Evolutionary conservation across 1,140 invertebrate species (phyloP), one percentile per base, ranked within the genome.

Genomic region (Octopus bimaculoides): DNA sequence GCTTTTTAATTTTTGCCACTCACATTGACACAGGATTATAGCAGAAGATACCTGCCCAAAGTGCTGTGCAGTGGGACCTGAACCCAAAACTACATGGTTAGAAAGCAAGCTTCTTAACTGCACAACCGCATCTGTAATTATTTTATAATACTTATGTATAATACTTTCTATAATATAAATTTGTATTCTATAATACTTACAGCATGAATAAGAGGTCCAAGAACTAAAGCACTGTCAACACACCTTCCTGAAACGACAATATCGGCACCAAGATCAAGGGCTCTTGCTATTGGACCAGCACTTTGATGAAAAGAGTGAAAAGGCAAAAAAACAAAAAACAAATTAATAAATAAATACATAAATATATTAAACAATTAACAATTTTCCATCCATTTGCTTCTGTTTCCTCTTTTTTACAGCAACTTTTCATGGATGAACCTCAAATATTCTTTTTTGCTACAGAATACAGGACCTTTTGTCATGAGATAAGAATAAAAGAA

Each of bases 191-290:
- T 71, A 71, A 20, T 52, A 78, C 84, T 85, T 85, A 90, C 89
- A 55, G 82, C 83, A 82, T 92, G 91, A 8, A 92, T 84, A 26
- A 92, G 87, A 52, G 92, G 92, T 76, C 87, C 92, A 10, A 92
- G 84, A 7, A 89, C 91, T 55, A 92, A 76, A 55, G 92, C 90
- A 86, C 91, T 92, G 83, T 92, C 92, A 66, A 90, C 89, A 89
- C 92, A 92, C 77, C 92, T 80, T 14, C 92, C 92, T 61, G 92
- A 92, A 26, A 92, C 89, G 6, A 92, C 91, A 75, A 92, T 84
- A 86, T 92, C 92, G 53, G 92, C 92, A 69, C 91, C 92, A 79
- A 88, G 82, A 69, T 91, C 88, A 69, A 92, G 83, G 56, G 91
- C 92, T 81, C 86, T 83, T 8, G 87, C 87, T 71, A 92, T 91